Evolutionary conservation across 2,888 invertebrate genomes (phyloP).

Genomic region (Deilephila elpenor): DNA sequence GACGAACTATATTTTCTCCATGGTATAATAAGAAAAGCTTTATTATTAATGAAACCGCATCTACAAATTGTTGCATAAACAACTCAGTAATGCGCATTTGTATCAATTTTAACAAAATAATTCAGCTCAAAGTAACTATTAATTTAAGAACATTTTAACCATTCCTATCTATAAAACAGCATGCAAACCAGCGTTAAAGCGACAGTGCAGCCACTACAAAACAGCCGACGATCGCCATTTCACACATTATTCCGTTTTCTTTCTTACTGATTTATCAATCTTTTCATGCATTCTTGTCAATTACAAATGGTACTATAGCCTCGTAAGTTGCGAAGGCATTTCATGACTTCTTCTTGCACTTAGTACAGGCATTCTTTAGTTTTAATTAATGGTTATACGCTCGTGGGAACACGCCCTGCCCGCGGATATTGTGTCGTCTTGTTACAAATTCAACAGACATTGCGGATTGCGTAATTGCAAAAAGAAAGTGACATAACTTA

Average conservation of each 20-base stretch:
- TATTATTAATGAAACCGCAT: no score
- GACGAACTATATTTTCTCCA: no score
- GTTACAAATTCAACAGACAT: constrained; percentile 5
- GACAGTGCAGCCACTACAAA: background rate
- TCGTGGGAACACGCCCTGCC: constrained; percentile 20
- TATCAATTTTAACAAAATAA: no score
- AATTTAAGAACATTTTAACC: no score
- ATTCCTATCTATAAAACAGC: background rate
- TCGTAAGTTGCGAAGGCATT: background rate
- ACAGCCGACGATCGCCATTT: background rate
- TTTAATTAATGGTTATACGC: constrained; percentile 21
- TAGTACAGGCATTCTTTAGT: constrained; percentile 13
- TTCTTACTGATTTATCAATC: constrained; percentile 22
- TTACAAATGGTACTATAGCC: constrained; percentile 10
- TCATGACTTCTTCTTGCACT: constrained; percentile 23
- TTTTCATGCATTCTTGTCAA: constrained; percentile 17
- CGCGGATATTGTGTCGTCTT: background rate
- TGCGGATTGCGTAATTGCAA: constrained; percentile 7
- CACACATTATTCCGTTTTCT: constrained; percentile 11
- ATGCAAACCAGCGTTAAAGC: background rate
- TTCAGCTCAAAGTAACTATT: no score
- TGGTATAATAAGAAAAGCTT: no score
- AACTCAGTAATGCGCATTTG: no score
- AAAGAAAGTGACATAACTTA: constrained; percentile 19
- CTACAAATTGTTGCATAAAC: no score